phyloP scores from a whole-genome alignment of 2,888 invertebrate species.

The Lithosia quadra region DNA sequence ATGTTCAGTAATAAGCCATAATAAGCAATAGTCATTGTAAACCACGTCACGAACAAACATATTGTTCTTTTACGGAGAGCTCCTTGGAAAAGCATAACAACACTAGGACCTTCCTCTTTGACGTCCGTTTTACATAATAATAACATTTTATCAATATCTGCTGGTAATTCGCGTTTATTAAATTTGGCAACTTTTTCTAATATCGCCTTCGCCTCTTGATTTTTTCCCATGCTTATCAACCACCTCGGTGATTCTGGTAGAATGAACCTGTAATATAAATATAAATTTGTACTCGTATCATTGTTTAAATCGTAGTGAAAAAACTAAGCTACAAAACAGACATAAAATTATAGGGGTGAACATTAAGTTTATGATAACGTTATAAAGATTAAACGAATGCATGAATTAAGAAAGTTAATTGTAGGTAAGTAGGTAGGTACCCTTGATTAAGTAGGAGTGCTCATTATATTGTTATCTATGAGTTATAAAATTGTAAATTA shows the following conservation, averaged over 20 bases:
- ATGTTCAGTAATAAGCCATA: slow-evolving; percentile 92
- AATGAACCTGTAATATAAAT: slow-evolving; percentile 87
- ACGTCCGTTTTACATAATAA: slow-evolving; percentile 82
- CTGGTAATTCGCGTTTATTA: slow-evolving; percentile 89
- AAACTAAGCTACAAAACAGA: neutral
- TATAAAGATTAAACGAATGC: neutral
- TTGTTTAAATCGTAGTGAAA: neutral
- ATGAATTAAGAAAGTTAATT: neutral
- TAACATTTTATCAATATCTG: slow-evolving; percentile 90
- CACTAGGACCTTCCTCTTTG: slow-evolving; percentile 82
- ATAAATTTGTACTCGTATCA: neutral
- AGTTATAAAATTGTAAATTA: too few relatives aligned
- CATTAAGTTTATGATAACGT: neutral
- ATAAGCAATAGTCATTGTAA: slow-evolving; percentile 92
- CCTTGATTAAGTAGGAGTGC: neutral
- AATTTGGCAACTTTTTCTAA: slow-evolving; percentile 89
- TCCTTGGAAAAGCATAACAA: slow-evolving; percentile 89
- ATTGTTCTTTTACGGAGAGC: slow-evolving; percentile 89
- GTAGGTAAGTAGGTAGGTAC: too few relatives aligned
- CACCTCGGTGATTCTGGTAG: slow-evolving; percentile 94
- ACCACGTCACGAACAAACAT: slow-evolving; percentile 91
- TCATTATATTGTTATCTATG: too few relatives aligned
- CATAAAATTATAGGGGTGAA: neutral
- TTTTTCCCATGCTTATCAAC: slow-evolving; percentile 90
- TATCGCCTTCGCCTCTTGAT: slow-evolving; percentile 89